Evolutionary conservation across 1,140 invertebrate genomes (phyloP).

Genomic region (Procambarus virginalis): DNA sequence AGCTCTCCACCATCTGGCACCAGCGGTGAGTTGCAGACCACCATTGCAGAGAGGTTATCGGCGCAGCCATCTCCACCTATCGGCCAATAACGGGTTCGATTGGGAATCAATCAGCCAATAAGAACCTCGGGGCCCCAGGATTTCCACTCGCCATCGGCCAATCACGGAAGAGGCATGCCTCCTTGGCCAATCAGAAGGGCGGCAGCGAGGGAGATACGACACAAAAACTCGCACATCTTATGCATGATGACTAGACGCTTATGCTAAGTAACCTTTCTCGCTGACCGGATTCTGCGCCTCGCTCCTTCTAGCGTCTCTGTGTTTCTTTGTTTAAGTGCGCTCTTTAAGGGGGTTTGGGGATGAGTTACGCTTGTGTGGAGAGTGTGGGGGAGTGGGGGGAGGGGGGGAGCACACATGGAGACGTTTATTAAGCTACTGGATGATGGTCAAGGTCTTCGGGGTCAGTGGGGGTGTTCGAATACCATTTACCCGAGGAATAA

Average conservation of each 20-base stretch:
- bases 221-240: neutral
- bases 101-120: slow-evolving; percentile 66
- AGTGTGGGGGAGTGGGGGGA: too few relatives aligned
- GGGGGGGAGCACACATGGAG: too few relatives aligned
- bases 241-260: slow-evolving; percentile 29
- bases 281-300: too few relatives aligned
- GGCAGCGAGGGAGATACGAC: neutral
- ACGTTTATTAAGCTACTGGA: too few relatives aligned
- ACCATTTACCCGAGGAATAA: too few relatives aligned
- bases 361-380: too few relatives aligned
- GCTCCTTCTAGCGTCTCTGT: neutral
- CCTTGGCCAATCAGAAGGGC: slow-evolving; percentile 46
- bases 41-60: slow-evolving; percentile 62
- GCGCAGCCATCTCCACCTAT: slow-evolving; percentile 58
- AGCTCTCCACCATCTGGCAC: slow-evolving; percentile 9
- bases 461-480: too few relatives aligned
- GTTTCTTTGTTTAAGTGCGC: too few relatives aligned
- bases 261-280: neutral
- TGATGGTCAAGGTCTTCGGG: too few relatives aligned
- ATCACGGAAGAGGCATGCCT: slow-evolving; percentile 18
- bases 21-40: neutral
- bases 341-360: too few relatives aligned
- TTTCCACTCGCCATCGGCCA: slow-evolving; percentile 35
- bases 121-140: slow-evolving; percentile 14
- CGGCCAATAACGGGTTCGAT: slow-evolving; percentile 64